Evolutionary conservation across 2,888 invertebrate genomes (phyloP).

Genomic region (Loripinus fragilis): DNA sequence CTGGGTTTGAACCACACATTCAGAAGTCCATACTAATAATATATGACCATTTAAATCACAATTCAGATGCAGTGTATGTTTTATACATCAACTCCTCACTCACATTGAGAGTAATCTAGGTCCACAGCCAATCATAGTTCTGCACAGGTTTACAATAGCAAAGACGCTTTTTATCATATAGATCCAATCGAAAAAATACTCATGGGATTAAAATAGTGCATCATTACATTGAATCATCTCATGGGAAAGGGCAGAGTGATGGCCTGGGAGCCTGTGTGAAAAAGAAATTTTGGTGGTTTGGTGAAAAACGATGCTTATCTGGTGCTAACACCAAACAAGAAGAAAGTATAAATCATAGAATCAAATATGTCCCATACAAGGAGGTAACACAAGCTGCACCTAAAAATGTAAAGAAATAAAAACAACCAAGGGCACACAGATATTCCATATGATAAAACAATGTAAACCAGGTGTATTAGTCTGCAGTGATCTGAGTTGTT

Average conservation of each 20-base stretch:
- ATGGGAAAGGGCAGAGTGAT: constrained; percentile 36
- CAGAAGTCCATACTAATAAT: constrained; percentile 38
- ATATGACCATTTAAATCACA: constrained; percentile 38
- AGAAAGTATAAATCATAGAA: constrained; percentile 10
- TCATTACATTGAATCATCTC: constrained; percentile 38
- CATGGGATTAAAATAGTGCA: constrained; percentile 27
- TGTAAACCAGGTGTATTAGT: constrained; percentile 3
- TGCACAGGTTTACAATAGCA: constrained; percentile 46
- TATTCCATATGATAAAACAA: constrained; percentile 17
- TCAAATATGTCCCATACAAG: constrained; percentile 32
- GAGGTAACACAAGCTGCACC: neutral
- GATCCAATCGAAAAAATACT: constrained; percentile 21
- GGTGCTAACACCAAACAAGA: constrained; percentile 9
- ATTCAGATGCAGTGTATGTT: constrained; percentile 31
- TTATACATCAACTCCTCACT: constrained; percentile 25
- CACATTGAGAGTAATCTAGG: constrained; percentile 38
- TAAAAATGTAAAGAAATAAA: constrained; percentile 5
- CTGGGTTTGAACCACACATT: constrained; percentile 22
- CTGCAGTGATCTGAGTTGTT: constrained; percentile 39
- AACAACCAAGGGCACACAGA: constrained; percentile 16
- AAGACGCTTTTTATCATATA: constrained; percentile 36
- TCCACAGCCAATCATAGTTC: constrained; percentile 16
- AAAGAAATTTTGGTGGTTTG: constrained; percentile 27
- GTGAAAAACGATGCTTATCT: constrained; percentile 40
- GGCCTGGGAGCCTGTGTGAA: constrained; percentile 32